A percentile compares a stretch with the other conserved stretches of the same genome.
These are phyloP conservation scores for Ferrisia virgata DNA, from an alignment of 2,888 invertebrate genomes.

Conservation along the genomic window DNA sequence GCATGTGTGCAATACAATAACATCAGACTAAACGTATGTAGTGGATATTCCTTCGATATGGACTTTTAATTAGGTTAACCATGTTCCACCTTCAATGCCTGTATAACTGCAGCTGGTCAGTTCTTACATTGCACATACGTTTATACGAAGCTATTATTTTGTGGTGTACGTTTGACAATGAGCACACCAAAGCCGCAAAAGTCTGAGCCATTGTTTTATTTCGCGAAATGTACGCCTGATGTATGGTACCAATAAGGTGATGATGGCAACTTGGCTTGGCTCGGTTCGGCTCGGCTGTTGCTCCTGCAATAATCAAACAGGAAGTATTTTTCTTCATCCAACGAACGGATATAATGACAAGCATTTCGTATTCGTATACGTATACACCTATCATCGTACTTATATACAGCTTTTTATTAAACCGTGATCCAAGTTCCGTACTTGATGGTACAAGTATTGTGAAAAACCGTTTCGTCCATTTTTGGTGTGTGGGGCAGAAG, in stretches of 20 bases:
- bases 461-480: background rate
- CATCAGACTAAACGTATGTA: too few species aligned
- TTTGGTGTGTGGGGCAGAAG: background rate
- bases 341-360: constrained; percentile 22
- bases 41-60: background rate
- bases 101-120: background rate
- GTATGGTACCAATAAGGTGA: too few species aligned
- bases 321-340: constrained; percentile 21
- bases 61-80: background rate
- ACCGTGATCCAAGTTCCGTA: background rate
- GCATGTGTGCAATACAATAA: too few species aligned
- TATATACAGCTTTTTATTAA: background rate
- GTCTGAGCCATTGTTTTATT: constrained; percentile 4
- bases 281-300: background rate
- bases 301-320: background rate
- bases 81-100: background rate
- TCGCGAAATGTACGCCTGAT: background rate
- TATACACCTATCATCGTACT: too few species aligned
- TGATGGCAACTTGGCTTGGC: too few species aligned
- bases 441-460: background rate
- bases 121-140: background rate
- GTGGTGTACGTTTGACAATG: too few species aligned
- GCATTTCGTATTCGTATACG: background rate
- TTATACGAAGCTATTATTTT: background rate
- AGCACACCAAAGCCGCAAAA: background rate